phyloP scores from a whole-genome alignment of 2,888 invertebrate genomes.

The Tubiluchus corallicola region DNA sequence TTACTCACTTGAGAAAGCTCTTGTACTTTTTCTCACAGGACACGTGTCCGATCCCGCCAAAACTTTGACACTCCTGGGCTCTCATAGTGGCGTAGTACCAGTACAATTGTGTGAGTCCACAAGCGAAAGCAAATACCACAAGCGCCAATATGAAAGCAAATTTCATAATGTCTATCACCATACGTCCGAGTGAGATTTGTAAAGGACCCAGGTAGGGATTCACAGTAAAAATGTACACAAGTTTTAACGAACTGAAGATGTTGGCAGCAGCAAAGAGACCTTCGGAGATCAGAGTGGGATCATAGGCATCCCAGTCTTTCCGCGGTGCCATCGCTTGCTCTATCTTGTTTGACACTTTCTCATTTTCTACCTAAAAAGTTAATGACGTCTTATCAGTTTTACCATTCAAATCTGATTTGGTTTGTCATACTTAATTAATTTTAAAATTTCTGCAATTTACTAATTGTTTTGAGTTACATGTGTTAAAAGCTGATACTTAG shows the following conservation, averaged over 20 bases:
- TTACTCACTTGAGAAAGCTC: too few relatives aligned
- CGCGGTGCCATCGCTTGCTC: conserved; percentile 58
- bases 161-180: conserved; percentile 63
- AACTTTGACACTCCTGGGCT: conserved; percentile 7
- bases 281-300: conserved; percentile 90
- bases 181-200: conserved; percentile 66
- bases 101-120: conserved; percentile 67
- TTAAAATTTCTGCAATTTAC: too few relatives aligned
- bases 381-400: too few relatives aligned
- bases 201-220: conserved; percentile 79
- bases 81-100: conserved; percentile 57
- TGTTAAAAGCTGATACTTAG: too few relatives aligned
- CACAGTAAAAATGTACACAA: conserved; percentile 78
- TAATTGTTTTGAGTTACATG: too few relatives aligned
- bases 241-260: conserved; percentile 79
- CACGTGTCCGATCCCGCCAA: too few relatives aligned
- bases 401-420: too few relatives aligned
- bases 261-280: conserved; percentile 95
- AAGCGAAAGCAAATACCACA: conserved; percentile 76
- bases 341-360: conserved; percentile 41
- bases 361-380: too few relatives aligned
- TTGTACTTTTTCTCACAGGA: too few relatives aligned
- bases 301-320: conserved; percentile 93
- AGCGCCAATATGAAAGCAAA: conserved; percentile 75
- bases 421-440: too few relatives aligned